Percentiles rank a stretch among this genome's conserved stretches.
phyloP scores from a whole-genome alignment of 2,888 invertebrate species.

The Cephus pygmeus region DNA sequence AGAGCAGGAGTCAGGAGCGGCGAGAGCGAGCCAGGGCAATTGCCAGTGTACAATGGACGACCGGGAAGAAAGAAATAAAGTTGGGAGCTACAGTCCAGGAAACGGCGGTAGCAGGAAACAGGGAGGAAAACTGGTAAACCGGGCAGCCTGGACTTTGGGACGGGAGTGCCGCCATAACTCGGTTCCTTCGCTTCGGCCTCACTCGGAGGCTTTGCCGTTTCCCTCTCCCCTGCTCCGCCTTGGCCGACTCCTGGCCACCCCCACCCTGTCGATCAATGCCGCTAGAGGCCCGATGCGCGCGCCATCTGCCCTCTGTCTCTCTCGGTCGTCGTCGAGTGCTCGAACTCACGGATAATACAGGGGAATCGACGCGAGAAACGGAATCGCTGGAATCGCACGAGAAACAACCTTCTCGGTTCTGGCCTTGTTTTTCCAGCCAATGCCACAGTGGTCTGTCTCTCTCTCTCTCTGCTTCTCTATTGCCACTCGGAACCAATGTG shows the following conservation, averaged over 20 bases:
- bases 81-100: neutral
- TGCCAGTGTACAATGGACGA: neutral
- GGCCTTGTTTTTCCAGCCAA: neutral
- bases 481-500: neutral
- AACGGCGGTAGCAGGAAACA: neutral
- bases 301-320: conserved; percentile 50
- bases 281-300: conserved; percentile 57
- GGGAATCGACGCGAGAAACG: neutral
- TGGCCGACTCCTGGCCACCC: conserved; percentile 42
- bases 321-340: neutral
- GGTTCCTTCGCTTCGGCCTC: neutral
- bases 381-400: neutral
- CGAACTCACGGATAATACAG: neutral
- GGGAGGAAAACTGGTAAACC: neutral
- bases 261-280: conserved; percentile 62
- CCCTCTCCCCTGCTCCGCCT: conserved; percentile 22
- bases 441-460: neutral
- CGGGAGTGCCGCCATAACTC: conserved; percentile 3
- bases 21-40: neutral
- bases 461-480: neutral
- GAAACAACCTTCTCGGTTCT: neutral
- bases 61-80: neutral
- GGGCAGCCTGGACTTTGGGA: neutral
- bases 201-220: neutral
- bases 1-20: neutral